Evolutionary conservation across 2,113 vertebrate genomes (phyloP), one percentile per base, ranked within the genome.

Genomic region (Pionites leucogaster): DNA sequence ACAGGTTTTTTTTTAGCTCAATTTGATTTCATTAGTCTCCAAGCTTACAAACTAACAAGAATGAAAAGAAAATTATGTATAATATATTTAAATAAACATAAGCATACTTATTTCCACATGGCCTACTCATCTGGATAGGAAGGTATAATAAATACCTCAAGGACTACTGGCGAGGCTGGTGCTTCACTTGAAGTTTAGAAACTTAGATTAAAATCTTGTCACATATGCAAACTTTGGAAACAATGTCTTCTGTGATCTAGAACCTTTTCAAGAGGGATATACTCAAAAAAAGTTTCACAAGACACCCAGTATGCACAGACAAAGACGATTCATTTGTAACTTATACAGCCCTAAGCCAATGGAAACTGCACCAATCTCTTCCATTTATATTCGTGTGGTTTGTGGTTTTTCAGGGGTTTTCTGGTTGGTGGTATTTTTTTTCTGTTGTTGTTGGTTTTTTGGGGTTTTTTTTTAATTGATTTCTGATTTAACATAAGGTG

Each of bases 1-100:
- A 68, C 42, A 63, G 37, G 52, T 62, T 81, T 86, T 31, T 75
- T 75, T 70, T 91, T 75, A 91, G 68, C 69, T 86, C 20, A 11
- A 75, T 83, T 92, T 84, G 42, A 87, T 86, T 86, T 93, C 90
- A 93, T 75, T 91, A 91, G 62, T 91, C 83, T 95, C 80, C 52
- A 95, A 59, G 64, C 64, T 89, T 82, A 91, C 14, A 69, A 84
- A 77, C 35, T 78, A 93, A 71, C 17, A 64, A 33, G 33, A 81
- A 84, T 86, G 12, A 91, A 88, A 92, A 88, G 29, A 93, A 92
- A 93, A 95, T 79, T 52, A 85, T 88, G 42, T 39, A 67, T 41
- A 82, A 88, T 62, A 49, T 59, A 84, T 88, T 93, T 78, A 88
- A 90, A 92, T 91, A 93, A 91, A 93, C 8, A 22, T 18, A 74